A percentile compares a stretch with the other conserved stretches of the same genome.
Evolutionary conservation across 2,797 vertebrate species (phyloP).

Genomic region (Sebastes reedi): DNA sequence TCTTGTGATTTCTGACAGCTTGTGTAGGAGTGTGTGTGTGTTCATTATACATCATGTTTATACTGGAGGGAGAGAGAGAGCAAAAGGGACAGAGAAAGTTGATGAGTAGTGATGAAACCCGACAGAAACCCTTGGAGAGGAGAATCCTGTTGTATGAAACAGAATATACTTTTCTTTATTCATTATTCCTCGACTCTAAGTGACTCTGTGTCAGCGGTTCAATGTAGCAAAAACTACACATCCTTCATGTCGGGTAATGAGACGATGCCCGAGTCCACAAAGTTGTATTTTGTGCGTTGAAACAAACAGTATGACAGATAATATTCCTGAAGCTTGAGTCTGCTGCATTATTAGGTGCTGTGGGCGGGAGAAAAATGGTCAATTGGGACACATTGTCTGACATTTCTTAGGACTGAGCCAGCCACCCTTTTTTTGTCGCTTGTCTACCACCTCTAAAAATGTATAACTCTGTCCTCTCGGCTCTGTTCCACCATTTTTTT

Average conservation of each 20-base stretch:
- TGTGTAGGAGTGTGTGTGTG: slow-evolving; percentile 24
- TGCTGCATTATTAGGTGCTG: not conserved
- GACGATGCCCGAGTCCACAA: not conserved
- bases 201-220: slow-evolving; percentile 15
- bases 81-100: slow-evolving; percentile 17
- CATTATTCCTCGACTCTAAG: not conserved
- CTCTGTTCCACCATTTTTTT: not conserved
- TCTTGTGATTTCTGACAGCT: slow-evolving; percentile 47
- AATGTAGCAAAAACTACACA: not conserved
- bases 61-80: not conserved
- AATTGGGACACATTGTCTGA: slow-evolving; percentile 27
- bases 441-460: slow-evolving; percentile 21
- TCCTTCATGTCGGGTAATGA: slow-evolving; percentile 19
- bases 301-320: not conserved
- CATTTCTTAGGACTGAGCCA: slow-evolving; percentile 1
- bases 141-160: slow-evolving; percentile 24
- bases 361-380: not conserved
- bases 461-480: not conserved
- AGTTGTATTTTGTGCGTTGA: not conserved
- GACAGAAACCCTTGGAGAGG: slow-evolving; percentile 33
- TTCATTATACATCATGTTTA: slow-evolving; percentile 18
- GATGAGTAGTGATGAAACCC: slow-evolving; percentile 64
- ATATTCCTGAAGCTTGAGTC: not conserved
- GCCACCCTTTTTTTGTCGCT: slow-evolving; percentile 8
- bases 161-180: slow-evolving; percentile 24